Evolutionary conservation across 2,797 vertebrate genomes (phyloP).

Genomic region (Anniella stebbinsi): DNA sequence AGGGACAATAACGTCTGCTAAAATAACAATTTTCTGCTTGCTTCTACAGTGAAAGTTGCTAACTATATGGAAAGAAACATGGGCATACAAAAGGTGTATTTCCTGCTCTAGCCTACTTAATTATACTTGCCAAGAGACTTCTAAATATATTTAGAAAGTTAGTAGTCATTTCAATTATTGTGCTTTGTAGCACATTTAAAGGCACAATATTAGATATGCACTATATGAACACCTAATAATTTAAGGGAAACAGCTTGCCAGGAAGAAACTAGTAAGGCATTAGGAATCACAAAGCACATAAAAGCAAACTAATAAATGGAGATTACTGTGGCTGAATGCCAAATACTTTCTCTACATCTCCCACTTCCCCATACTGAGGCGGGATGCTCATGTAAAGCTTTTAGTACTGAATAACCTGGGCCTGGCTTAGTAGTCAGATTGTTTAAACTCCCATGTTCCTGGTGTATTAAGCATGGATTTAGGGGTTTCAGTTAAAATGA

Average conservation of each 20-base stretch:
- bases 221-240: slow-evolving; percentile 64
- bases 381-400: not conserved
- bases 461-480: not conserved
- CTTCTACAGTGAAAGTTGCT: slow-evolving; percentile 73
- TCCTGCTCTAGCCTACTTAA: slow-evolving; percentile 67
- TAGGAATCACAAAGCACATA: slow-evolving; percentile 24
- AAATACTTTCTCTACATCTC: slow-evolving; percentile 38
- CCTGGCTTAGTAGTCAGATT: slow-evolving; percentile 6
- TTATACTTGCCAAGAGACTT: slow-evolving; percentile 65
- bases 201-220: slow-evolving; percentile 60
- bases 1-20: slow-evolving; percentile 70
- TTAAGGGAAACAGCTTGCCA: slow-evolving; percentile 67
- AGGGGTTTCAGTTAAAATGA: not conserved
- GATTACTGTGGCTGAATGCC: slow-evolving; percentile 32
- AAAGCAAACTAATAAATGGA: not conserved
- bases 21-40: slow-evolving; percentile 76
- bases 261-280: slow-evolving; percentile 51
- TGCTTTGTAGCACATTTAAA: slow-evolving; percentile 61
- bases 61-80: slow-evolving; percentile 66
- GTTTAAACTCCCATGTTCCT: not conserved
- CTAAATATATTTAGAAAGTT: slow-evolving; percentile 56
- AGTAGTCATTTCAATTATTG: slow-evolving; percentile 65
- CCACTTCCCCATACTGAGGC: not conserved
- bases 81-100: slow-evolving; percentile 67
- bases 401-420: not conserved